These are phyloP conservation scores for Prochilodus magdalenae DNA, from an alignment of 2,113 vertebrate genomes.

Conservation along the genomic window DNA sequence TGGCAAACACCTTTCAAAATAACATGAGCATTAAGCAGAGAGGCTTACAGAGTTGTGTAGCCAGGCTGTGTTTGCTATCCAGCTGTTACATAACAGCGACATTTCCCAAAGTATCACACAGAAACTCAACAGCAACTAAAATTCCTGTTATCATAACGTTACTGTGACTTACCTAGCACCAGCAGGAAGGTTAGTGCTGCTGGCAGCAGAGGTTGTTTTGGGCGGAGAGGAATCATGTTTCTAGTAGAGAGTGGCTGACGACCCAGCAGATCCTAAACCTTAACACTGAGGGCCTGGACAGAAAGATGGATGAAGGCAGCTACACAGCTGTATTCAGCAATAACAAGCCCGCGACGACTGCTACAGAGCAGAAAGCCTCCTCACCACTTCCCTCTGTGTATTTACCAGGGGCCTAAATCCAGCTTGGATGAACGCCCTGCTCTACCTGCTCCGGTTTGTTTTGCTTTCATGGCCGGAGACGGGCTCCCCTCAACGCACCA, in stretches of 20 bases:
- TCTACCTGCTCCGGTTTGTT: constrained; percentile 7
- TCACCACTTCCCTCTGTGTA: not conserved
- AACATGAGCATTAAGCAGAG: not conserved
- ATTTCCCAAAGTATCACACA: not conserved
- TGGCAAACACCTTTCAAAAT: not conserved
- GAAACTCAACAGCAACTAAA: not conserved
- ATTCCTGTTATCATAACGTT: not conserved
- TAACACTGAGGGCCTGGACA: constrained; percentile 1
- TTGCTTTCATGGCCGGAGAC: constrained; percentile 10
- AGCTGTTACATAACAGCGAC: not conserved
- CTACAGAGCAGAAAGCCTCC: not conserved
- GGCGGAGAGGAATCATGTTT: constrained; percentile 63
- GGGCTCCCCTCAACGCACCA: constrained; percentile 17
- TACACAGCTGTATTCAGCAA: too few relatives aligned
- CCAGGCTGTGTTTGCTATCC: not conserved
- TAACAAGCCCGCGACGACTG: too few relatives aligned
- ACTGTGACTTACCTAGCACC: constrained; percentile 70
- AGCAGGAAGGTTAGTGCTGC: constrained; percentile 52
- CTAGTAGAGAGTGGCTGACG: not conserved
- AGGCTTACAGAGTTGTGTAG: not conserved
- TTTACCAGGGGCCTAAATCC: not conserved
- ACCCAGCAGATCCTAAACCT: constrained; percentile 38
- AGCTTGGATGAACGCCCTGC: not conserved
- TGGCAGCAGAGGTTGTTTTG: constrained; percentile 55
- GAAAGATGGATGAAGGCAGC: not conserved